These are phyloP conservation scores for Tonatia bakeri DNA, from an alignment of 2,113 vertebrate genomes.

Conservation along the genomic window DNA sequence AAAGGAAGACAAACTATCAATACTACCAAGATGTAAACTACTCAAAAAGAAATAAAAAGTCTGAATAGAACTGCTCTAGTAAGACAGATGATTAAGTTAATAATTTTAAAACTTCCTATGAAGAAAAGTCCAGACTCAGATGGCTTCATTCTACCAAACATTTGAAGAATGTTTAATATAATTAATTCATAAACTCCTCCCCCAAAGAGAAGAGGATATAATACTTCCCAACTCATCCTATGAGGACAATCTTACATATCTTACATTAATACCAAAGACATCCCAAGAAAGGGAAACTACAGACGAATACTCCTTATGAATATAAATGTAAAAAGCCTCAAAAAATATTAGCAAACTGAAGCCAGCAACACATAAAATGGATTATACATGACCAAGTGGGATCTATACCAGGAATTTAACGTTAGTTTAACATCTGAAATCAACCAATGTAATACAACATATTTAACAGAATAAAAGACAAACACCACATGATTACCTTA, in stretches of 20 bases:
- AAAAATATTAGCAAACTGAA: constrained; percentile 1
- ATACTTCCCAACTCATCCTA: background rate
- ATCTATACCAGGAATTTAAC: background rate
- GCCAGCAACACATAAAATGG: background rate
- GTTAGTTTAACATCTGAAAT: background rate
- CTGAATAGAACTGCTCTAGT: background rate
- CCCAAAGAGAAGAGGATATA: background rate
- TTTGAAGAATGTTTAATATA: background rate
- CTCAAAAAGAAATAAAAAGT: background rate
- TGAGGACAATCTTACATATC: background rate
- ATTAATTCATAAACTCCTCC: background rate
- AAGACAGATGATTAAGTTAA: background rate
- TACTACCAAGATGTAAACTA: background rate
- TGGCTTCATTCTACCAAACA: background rate
- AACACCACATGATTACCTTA: background rate
- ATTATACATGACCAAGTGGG: background rate
- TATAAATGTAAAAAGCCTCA: background rate
- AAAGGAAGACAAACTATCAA: background rate
- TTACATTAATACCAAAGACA: background rate
- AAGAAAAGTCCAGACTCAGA: background rate
- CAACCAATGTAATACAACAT: background rate
- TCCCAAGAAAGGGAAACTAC: background rate
- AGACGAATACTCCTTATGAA: background rate
- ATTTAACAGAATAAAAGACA: background rate
- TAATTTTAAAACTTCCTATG: background rate